Percentiles rank a stretch among this genome's conserved stretches.
These are phyloP conservation scores for Oscheius onirici DNA, from an alignment of 2,888 invertebrate genomes.

Conservation along the genomic window DNA sequence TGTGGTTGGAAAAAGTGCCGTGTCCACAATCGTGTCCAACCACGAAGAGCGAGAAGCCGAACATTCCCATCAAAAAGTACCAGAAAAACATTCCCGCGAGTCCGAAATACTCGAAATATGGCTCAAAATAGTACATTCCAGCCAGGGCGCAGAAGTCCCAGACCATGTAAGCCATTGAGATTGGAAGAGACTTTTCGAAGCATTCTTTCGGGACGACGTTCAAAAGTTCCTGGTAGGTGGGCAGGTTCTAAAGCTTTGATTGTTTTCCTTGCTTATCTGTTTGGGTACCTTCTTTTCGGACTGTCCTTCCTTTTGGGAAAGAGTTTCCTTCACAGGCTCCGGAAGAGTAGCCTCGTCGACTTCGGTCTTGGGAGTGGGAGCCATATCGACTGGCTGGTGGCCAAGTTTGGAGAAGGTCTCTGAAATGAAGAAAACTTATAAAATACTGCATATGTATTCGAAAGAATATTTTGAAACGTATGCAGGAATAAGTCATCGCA, in stretches of 20 bases:
- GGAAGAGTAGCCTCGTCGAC: not conserved
- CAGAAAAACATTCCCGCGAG: conserved; percentile 59
- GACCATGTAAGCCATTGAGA: not conserved
- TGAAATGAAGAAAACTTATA: not conserved
- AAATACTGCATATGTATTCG: not conserved
- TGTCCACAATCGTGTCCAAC: conserved; percentile 65
- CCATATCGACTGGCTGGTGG: not conserved
- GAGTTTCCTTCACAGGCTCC: not conserved
- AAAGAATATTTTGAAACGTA: not conserved
- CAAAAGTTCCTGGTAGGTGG: conserved; percentile 1
- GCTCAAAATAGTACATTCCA: conserved; percentile 55
- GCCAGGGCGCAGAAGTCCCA: conserved; percentile 55
- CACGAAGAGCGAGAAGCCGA: conserved; percentile 56
- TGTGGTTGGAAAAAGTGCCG: conserved; percentile 59
- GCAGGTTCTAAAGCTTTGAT: not conserved
- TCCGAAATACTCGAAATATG: conserved; percentile 60
- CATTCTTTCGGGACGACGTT: not conserved
- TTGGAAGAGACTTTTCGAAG: conserved; percentile 1
- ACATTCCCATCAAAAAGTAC: conserved; percentile 55
- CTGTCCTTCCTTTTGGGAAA: not conserved
- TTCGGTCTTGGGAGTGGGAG: not conserved
- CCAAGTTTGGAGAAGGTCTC: not conserved
- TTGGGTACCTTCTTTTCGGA: no score
- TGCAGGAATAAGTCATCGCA: not conserved
- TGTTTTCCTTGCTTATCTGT: conserved; percentile 34